Percentiles rank a stretch among this genome's conserved stretches.
phyloP scores from a whole-genome alignment of 2,797 vertebrate genomes.

The Decapterus maruadsi region DNA sequence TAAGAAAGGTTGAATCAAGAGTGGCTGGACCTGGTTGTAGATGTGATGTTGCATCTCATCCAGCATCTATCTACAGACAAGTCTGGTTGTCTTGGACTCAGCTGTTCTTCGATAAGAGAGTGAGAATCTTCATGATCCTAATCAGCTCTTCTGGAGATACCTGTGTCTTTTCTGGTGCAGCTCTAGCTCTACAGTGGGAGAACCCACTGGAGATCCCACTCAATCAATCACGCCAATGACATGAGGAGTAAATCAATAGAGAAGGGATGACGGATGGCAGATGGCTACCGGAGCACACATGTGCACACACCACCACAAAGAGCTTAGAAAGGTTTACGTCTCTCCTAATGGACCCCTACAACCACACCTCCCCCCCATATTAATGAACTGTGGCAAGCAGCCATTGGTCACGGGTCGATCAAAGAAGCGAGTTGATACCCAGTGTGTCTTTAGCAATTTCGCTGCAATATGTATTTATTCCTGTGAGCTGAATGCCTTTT shows the following conservation, averaged over 20 bases:
- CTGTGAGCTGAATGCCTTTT: background rate
- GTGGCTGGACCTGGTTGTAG: no score
- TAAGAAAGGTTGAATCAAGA: no score
- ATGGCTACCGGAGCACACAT: constrained; percentile 48
- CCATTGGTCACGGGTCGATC: constrained; percentile 18
- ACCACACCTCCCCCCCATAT: constrained; percentile 13
- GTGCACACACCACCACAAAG: constrained; percentile 24
- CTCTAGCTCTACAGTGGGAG: background rate
- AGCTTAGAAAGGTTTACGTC: constrained; percentile 25
- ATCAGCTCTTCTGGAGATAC: no score
- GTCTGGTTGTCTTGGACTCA: no score
- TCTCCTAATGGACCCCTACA: constrained; percentile 32
- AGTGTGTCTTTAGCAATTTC: background rate
- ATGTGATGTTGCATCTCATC: no score
- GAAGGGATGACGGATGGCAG: constrained; percentile 60
- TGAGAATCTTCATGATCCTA: no score
- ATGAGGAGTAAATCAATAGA: constrained; percentile 68
- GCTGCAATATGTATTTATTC: background rate
- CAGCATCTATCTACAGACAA: no score
- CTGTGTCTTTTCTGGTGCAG: no score
- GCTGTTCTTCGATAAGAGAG: no score
- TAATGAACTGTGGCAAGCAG: constrained; percentile 5
- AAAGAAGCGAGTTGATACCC: background rate
- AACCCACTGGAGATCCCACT: constrained; percentile 10
- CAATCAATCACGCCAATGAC: constrained; percentile 52